These are phyloP conservation scores for Amazona guildingii DNA, from an alignment of 2,113 vertebrate species.

Conservation along the genomic window DNA sequence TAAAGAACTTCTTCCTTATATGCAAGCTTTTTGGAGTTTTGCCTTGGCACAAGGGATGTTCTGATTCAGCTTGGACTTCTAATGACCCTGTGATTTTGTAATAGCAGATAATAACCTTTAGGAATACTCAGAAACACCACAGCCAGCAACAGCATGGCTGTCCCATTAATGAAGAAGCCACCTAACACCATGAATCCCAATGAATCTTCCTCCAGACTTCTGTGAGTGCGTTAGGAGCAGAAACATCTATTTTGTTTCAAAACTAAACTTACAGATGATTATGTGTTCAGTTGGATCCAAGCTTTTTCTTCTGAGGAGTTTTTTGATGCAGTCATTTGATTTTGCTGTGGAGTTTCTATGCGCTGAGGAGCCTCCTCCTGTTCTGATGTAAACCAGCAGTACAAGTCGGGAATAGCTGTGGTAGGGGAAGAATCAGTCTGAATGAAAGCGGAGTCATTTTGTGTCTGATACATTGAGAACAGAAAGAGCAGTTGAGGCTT, in stretches of 20 bases:
- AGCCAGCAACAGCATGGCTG: not conserved
- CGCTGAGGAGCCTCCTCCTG: not conserved
- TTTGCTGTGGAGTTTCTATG: not conserved
- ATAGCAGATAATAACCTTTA: not conserved
- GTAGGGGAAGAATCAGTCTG: not conserved
- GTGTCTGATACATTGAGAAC: not conserved
- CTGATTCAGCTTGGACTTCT: not conserved
- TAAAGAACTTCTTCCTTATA: not conserved
- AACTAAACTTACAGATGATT: not conserved
- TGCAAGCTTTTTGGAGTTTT: not conserved
- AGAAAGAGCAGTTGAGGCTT: constrained; percentile 1
- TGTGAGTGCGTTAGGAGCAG: not conserved
- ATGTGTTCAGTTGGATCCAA: not conserved
- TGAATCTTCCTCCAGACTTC: not conserved
- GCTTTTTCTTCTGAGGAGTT: not conserved
- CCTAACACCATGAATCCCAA: not conserved
- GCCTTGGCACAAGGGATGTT: not conserved
- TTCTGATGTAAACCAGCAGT: not conserved
- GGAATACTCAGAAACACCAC: not conserved
- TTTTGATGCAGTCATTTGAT: not conserved
- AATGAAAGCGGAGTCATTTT: not conserved
- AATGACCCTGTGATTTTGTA: not conserved
- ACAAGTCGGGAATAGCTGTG: not conserved
- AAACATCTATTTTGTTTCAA: not conserved
- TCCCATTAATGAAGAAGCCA: not conserved